Evolutionary conservation across 1,140 invertebrate genomes (phyloP).

Genomic region (Oncopodura yosiiana): DNA sequence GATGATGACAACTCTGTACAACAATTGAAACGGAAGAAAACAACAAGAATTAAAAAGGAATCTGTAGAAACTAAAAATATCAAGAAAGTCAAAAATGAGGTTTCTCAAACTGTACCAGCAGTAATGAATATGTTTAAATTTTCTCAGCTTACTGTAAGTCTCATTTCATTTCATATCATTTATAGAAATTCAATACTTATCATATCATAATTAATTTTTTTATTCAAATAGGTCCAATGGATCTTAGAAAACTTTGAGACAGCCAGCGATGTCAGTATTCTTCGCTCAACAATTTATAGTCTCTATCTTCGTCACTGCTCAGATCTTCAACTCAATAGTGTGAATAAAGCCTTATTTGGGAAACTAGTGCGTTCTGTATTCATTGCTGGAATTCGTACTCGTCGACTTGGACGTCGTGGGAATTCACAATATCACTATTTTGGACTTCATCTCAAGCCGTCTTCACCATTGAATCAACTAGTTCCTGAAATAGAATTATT

Average conservation of each 20-base stretch:
- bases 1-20: too few species aligned
- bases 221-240: slow-evolving; percentile 28
- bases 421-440: slow-evolving; percentile 27
- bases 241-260: slow-evolving; percentile 25
- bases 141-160: too few species aligned
- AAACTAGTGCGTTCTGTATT: slow-evolving; percentile 25
- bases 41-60: too few species aligned
- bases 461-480: slow-evolving; percentile 15
- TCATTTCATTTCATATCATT: too few species aligned
- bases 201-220: too few species aligned
- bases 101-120: too few species aligned
- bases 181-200: too few species aligned
- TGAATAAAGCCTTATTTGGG: slow-evolving; percentile 27
- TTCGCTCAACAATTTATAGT: slow-evolving; percentile 16
- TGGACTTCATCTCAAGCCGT: slow-evolving; percentile 22
- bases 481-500: too few species aligned
- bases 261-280: slow-evolving; percentile 8
- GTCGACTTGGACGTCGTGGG: slow-evolving; percentile 19
- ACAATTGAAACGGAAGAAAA: too few species aligned
- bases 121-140: too few species aligned
- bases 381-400: slow-evolving; percentile 24
- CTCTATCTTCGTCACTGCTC: slow-evolving; percentile 24
- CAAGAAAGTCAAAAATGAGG: too few species aligned
- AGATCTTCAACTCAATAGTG: slow-evolving; percentile 17
- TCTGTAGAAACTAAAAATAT: too few species aligned